Evolutionary conservation across 1,140 invertebrate genomes (phyloP), one percentile per base, ranked within the genome.

Genomic region (Drosophila aff.): DNA sequence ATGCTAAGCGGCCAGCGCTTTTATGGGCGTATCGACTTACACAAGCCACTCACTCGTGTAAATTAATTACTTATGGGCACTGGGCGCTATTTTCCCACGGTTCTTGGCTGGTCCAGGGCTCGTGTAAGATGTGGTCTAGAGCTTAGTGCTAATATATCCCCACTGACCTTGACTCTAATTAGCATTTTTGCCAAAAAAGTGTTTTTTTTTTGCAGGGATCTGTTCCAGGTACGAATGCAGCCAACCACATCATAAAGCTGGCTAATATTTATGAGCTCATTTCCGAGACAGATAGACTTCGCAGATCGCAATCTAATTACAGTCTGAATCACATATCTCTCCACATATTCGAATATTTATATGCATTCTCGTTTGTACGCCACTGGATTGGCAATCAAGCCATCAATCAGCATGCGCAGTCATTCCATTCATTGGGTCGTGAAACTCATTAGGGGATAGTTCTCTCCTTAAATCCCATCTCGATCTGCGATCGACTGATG

Each of bases 251-350:
- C 61, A 79, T 61, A 82, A 59, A 71, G 31, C 47, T 49, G 44
- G 61, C 65, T 60, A 65, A 62, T 81, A 84, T 89, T 90, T 90
- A 89, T 89, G 84, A 89, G 84, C 84, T 89, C 84, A 90, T 90
- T 79, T 89, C 63, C 66, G 78, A 75, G 69, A 72, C 61, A 60
- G 59, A 63, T 63, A 68, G 77, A 67, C 76, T 73, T 60, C 31
- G 38, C 76, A 82, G 79, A 87, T 80, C 71, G 50, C 76, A 74
- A 77, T 87, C 81, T 90, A 90, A 89, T 89, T 90, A 90, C 63
- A 60, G 16, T 21, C 53, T 89, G 84, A 89, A 69, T 89, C 84
- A 84, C 58, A 57, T 36, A 68, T 47, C 36, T 59, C 46, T 33
- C n/a, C 21, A 23, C 31, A 41, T 38, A 18, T 55, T 60, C 60